Percentiles rank a stretch among this genome's conserved stretches.
Conservation (phyloP, 2,797 vertebrate genomes). For the Pseudochromis fuscus region DNA sequence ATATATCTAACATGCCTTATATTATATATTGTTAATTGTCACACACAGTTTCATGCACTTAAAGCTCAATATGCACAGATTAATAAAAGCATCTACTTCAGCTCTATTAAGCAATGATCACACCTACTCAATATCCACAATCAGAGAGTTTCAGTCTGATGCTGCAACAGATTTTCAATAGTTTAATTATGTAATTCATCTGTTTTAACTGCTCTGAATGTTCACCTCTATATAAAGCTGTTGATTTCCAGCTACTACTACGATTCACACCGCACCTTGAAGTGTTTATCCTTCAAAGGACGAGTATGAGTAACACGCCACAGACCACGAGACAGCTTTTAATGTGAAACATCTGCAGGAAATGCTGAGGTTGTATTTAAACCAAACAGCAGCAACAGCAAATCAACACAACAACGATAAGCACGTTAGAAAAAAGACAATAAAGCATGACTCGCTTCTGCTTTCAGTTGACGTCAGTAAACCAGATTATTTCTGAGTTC, state of each 20-base stretch:
- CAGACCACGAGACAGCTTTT: conserved; percentile 8
- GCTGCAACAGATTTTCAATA: too few relatives aligned
- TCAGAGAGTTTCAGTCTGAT: too few relatives aligned
- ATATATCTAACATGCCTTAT: too few relatives aligned
- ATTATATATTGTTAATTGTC: too few relatives aligned
- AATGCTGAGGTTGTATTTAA: conserved; percentile 27
- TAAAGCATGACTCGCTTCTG: neutral
- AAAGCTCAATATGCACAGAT: neutral
- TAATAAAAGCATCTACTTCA: too few relatives aligned
- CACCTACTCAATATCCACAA: too few relatives aligned
- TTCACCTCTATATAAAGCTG: too few relatives aligned
- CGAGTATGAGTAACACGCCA: neutral
- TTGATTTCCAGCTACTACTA: too few relatives aligned
- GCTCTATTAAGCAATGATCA: too few relatives aligned
- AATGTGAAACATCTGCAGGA: conserved; percentile 48
- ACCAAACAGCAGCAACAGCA: conserved; percentile 2
- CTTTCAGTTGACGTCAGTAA: neutral
- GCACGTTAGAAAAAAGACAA: neutral
- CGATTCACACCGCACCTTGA: too few relatives aligned
- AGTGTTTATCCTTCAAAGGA: neutral
- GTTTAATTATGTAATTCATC: too few relatives aligned
- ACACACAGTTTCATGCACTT: neutral
- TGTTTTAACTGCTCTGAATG: too few relatives aligned
- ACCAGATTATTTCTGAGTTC: neutral
- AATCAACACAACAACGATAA: conserved; percentile 12